phyloP scores from a whole-genome alignment of 2,888 invertebrate species.

The Vanessa cardui region DNA sequence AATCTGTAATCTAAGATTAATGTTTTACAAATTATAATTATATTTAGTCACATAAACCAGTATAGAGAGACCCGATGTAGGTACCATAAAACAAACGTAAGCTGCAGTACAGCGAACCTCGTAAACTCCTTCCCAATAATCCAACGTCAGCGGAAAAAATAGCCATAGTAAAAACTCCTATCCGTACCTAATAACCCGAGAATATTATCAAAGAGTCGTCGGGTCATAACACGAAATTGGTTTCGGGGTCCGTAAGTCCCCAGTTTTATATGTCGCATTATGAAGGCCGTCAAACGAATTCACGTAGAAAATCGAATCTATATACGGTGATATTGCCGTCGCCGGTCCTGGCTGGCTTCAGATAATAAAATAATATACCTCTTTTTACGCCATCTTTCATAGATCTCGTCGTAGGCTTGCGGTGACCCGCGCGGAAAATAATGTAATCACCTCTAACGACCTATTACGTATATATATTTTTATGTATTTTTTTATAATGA shows the following conservation, averaged over 20 bases:
- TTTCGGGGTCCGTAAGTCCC: conserved; percentile 83
- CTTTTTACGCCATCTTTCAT: conserved; percentile 66
- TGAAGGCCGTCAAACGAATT: conserved; percentile 84
- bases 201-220: conserved; percentile 83
- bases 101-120: conserved; percentile 60
- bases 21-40: too few relatives aligned
- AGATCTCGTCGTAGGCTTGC: conserved; percentile 52
- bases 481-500: too few relatives aligned
- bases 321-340: conserved; percentile 81
- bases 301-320: conserved; percentile 85
- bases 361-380: conserved; percentile 83
- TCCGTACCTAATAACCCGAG: conserved; percentile 83
- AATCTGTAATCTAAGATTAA: too few relatives aligned
- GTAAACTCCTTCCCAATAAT: conserved; percentile 78
- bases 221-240: conserved; percentile 84
- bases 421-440: conserved; percentile 45
- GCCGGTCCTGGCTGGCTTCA: conserved; percentile 72
- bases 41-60: neutral
- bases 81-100: conserved; percentile 70
- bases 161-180: conserved; percentile 83
- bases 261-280: conserved; percentile 84
- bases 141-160: conserved; percentile 80
- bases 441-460: neutral
- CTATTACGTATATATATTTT: neutral
- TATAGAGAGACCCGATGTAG: neutral